Evolutionary conservation across 2,888 invertebrate species (phyloP).

Genomic region (Aphodius sticticus): DNA sequence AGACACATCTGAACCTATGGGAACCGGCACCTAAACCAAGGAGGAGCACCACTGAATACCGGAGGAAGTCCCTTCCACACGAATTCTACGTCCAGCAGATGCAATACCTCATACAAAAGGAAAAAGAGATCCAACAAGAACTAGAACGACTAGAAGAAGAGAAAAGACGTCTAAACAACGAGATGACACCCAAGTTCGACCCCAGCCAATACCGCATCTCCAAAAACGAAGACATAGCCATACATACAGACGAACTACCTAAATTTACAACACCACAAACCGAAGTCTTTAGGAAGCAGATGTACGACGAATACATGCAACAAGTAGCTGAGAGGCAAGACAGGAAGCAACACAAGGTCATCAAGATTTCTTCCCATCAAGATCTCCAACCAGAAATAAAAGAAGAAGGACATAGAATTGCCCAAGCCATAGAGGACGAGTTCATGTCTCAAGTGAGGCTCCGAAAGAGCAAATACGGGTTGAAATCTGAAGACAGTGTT

Average conservation of each 20-base stretch:
- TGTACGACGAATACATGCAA: conserved; percentile 85
- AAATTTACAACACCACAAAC: conserved; percentile 55
- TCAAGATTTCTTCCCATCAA: conserved; percentile 74
- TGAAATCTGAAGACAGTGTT: conserved; percentile 73
- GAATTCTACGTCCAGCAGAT: conserved; percentile 71
- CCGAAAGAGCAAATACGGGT: conserved; percentile 73
- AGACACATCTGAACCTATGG: conserved; percentile 37
- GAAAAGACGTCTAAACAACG: conserved; percentile 56
- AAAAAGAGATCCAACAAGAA: conserved; percentile 73
- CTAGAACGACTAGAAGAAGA: conserved; percentile 69
- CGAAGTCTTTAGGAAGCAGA: conserved; percentile 77
- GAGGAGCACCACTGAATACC: conserved; percentile 32
- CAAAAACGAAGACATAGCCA: conserved; percentile 62
- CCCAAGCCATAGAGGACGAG: conserved; percentile 73
- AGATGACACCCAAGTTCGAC: conserved; percentile 60
- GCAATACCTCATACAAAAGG: conserved; percentile 72
- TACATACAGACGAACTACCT: conserved; percentile 45
- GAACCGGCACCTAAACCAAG: conserved; percentile 23
- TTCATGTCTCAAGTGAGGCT: conserved; percentile 80
- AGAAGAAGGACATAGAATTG: conserved; percentile 53
- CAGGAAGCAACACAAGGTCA: conserved; percentile 79
- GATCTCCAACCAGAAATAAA: conserved; percentile 50
- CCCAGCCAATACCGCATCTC: conserved; percentile 61
- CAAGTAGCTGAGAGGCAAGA: conserved; percentile 82
- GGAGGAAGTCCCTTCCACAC: conserved; percentile 70